These are phyloP conservation scores for Rallus crepitans DNA, from an alignment of 2,797 vertebrate genomes.

Conservation along the genomic window DNA sequence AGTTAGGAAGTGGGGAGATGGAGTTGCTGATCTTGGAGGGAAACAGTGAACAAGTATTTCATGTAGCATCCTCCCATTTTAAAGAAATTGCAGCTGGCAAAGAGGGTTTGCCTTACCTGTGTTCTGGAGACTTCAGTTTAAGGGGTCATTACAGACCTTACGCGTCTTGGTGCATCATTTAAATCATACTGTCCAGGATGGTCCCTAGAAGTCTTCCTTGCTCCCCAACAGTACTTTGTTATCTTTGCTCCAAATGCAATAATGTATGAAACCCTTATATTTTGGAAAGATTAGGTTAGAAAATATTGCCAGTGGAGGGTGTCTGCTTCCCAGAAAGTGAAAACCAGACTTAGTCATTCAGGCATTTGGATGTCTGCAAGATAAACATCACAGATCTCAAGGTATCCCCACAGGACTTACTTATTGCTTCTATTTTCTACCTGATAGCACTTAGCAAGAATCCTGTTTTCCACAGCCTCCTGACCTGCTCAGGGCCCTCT, in stretches of 20 bases:
- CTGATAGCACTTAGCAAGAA: neutral
- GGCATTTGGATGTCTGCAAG: neutral
- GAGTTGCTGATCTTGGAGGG: neutral
- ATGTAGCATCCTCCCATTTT: neutral
- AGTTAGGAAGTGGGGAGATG: neutral
- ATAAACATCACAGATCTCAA: neutral
- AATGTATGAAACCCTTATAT: neutral
- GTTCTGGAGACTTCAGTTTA: neutral
- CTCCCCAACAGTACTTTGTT: neutral
- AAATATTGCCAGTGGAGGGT: neutral
- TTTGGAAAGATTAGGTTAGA: neutral
- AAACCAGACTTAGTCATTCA: neutral
- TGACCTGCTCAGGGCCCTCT: neutral
- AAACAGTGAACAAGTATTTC: neutral
- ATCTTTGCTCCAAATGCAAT: neutral
- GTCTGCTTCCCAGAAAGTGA: neutral
- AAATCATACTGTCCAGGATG: neutral
- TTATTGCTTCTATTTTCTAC: neutral
- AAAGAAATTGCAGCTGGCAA: neutral
- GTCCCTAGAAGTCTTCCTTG: neutral
- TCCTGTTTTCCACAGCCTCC: neutral
- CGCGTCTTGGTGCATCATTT: rapidly evolving
- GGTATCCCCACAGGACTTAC: neutral
- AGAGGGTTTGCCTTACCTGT: neutral
- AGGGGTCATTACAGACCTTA: neutral